These are phyloP conservation scores for Drosophila sordidula DNA, from an alignment of 2,888 invertebrate genomes.

Conservation along the genomic window DNA sequence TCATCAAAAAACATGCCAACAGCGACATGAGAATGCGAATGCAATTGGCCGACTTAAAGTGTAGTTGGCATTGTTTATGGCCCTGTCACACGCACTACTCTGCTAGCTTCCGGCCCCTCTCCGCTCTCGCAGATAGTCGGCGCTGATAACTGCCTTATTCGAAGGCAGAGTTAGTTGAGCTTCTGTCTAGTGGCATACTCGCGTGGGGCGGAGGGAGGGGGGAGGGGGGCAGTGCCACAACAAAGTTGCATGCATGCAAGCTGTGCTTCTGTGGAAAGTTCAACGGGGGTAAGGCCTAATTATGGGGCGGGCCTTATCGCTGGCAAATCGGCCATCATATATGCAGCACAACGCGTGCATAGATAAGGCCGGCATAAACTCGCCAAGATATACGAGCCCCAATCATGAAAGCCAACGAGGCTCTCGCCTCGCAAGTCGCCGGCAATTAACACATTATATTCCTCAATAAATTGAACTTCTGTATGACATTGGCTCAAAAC, in stretches of 20 bases:
- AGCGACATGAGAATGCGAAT: slow-evolving; percentile 52
- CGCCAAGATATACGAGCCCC: slow-evolving; percentile 56
- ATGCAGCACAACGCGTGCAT: slow-evolving; percentile 49
- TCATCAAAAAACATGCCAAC: slow-evolving; percentile 39
- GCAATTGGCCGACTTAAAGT: slow-evolving; percentile 44
- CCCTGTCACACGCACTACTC: slow-evolving; percentile 67
- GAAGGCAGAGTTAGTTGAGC: slow-evolving; percentile 21
- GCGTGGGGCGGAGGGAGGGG: slow-evolving; percentile 12
- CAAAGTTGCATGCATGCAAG: slow-evolving; percentile 39
- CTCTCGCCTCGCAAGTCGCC: slow-evolving; percentile 13
- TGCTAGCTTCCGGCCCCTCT: background rate
- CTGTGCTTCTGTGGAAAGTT: slow-evolving; percentile 24
- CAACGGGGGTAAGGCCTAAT: slow-evolving; percentile 53
- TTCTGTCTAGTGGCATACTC: slow-evolving; percentile 54
- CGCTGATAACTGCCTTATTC: slow-evolving; percentile 48
- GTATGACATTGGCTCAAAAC: slow-evolving; percentile 30
- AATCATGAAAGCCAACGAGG: slow-evolving; percentile 54
- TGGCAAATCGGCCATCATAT: slow-evolving; percentile 66
- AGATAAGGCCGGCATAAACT: slow-evolving; percentile 51
- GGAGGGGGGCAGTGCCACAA: slow-evolving; percentile 18
- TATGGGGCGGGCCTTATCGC: slow-evolving; percentile 67
- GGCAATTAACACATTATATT: slow-evolving; percentile 69
- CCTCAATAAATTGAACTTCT: slow-evolving; percentile 50
- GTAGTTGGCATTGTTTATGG: slow-evolving; percentile 64
- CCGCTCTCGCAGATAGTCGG: slow-evolving; percentile 50